phyloP scores from a whole-genome alignment of 2,797 vertebrate species.

The Cossypha niveicapilla region DNA sequence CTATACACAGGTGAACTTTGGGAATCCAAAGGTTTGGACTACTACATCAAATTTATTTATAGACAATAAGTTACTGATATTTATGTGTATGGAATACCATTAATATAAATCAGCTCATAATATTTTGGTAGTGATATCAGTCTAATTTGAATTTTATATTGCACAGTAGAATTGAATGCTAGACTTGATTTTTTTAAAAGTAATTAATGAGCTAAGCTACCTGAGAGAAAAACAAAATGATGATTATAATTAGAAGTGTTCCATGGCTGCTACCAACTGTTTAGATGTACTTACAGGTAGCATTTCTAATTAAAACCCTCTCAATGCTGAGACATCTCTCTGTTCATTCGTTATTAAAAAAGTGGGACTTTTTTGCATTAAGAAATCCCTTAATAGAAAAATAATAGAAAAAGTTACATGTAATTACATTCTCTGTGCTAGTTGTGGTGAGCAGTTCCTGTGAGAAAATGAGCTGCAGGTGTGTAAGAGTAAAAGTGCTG shows the following conservation, averaged over 20 bases:
- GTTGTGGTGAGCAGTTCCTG: constrained; percentile 30
- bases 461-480: constrained; percentile 53
- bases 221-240: constrained; percentile 70
- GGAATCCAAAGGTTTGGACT: not conserved
- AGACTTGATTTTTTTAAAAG: constrained; percentile 51
- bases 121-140: constrained; percentile 11
- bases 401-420: constrained; percentile 60
- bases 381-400: constrained; percentile 63
- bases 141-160: constrained; percentile 61
- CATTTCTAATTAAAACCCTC: constrained; percentile 69
- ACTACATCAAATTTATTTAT: not conserved
- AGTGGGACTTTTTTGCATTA: not conserved
- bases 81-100: constrained; percentile 10
- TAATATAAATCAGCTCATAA: constrained; percentile 43
- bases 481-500: not conserved
- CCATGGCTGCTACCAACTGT: constrained; percentile 60
- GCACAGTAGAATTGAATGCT: constrained; percentile 5
- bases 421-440: constrained; percentile 43
- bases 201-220: constrained; percentile 69
- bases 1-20: not conserved
- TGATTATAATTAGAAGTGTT: constrained; percentile 70
- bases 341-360: constrained; percentile 49
- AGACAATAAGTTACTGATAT: not conserved
- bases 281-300: constrained; percentile 70
- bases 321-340: constrained; percentile 51